Conservation (phyloP, 2,797 vertebrate species). For the Rhadinocentrus ornatus region DNA sequence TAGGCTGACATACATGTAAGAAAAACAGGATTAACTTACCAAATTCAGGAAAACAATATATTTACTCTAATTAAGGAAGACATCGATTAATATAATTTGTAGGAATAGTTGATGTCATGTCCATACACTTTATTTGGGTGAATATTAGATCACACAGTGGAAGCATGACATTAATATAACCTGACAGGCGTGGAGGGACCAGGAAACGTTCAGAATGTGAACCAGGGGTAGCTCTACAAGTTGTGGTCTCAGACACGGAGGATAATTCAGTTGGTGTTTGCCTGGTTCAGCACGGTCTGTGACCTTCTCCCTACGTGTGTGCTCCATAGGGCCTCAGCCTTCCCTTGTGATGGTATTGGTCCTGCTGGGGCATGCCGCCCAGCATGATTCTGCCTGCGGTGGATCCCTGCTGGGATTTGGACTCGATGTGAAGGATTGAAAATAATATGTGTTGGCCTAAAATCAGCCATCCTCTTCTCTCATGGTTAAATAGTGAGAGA, state of each 20-base stretch:
- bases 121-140: slow-evolving; percentile 55
- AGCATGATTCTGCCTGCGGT: slow-evolving; percentile 51
- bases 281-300: slow-evolving; percentile 48
- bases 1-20: slow-evolving; percentile 18
- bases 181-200: slow-evolving; percentile 47
- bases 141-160: slow-evolving; percentile 25
- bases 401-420: slow-evolving; percentile 57
- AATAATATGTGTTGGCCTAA: slow-evolving; percentile 36
- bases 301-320: slow-evolving; percentile 68
- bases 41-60: slow-evolving; percentile 20
- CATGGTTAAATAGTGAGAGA: background rate
- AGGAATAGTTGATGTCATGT: slow-evolving; percentile 48
- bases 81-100: slow-evolving; percentile 4
- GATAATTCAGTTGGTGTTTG: slow-evolving; percentile 47
- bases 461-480: slow-evolving; percentile 14
- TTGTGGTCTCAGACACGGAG: slow-evolving; percentile 37
- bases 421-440: slow-evolving; percentile 51
- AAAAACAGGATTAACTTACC: slow-evolving; percentile 29
- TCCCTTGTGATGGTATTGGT: slow-evolving; percentile 64
- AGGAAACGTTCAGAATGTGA: slow-evolving; percentile 44
- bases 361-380: slow-evolving; percentile 46
- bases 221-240: slow-evolving; percentile 43
- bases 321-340: slow-evolving; percentile 52
- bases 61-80: background rate
- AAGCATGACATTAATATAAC: slow-evolving; percentile 45